Base-by-base conservation (phyloP, 1,140 invertebrate genomes). In the Dendroctonus valens region DNA sequence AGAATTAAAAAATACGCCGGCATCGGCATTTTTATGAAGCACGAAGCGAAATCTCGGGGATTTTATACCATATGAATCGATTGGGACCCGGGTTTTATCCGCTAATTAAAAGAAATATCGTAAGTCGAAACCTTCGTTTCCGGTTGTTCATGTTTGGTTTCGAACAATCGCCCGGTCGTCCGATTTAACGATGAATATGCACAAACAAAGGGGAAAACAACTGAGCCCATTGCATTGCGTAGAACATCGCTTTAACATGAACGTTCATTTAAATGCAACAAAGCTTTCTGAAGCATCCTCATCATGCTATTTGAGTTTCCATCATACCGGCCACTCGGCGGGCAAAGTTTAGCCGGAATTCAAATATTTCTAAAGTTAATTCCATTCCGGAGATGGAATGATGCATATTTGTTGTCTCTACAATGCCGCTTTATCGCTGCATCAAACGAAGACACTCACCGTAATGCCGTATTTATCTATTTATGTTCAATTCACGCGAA, bases 341-440 rank as follows among this genome's bases (percentile, higher is more conserved):
- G 41, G 46, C 46, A 50, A 60, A 52, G 38, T 62, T 62, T 42
- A 41, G 49, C 49, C 49, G 59, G 44, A 62, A 62, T 62, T 62
- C 49, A 62, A 62, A 52, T 62, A 62, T 62, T 62, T 62, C 44
- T 53, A 62, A 62, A 62, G 53, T 53, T 62, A 62, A 48, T 53
- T 53, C 41, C 49, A 38, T 62, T 49, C 39, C 59, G 46, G 26
- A 9, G 55, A 15, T 26, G 49, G 49, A 51, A 51, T 51, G 49
- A 51, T 51, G 49, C 14, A 51, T 51, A 51, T 51, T 51, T 37
- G 11, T 26, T 26, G 37, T 51, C 37, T 37, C 37, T 26, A 26
- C 26, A 26, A 1, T 26, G 26, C 26, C 26, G 26, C 26, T 26
- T 26, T 26, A 26, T 26, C 26, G 26, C 26, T 26, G 26, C 26